These are phyloP conservation scores for Sylvicola cinctus DNA, from an alignment of 2,888 invertebrate genomes.

Conservation along the genomic window DNA sequence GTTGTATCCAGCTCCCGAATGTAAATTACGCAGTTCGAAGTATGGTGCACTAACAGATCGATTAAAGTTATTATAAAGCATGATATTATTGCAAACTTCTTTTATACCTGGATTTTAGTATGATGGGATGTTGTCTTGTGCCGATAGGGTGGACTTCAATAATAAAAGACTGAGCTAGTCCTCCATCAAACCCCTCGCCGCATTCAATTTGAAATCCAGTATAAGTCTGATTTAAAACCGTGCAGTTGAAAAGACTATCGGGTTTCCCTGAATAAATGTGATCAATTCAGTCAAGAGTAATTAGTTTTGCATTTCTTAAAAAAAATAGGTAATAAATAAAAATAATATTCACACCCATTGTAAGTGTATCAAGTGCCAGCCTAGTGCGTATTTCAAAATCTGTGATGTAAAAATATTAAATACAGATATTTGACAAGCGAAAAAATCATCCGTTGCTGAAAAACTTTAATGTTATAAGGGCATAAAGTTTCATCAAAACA, in stretches of 20 bases:
- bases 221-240: constrained; percentile 49
- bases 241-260: constrained; percentile 50
- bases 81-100: constrained; percentile 5
- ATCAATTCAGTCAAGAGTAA: background rate
- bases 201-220: constrained; percentile 53
- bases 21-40: constrained; percentile 43
- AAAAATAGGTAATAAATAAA: background rate
- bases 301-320: background rate
- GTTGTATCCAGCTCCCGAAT: constrained; percentile 46
- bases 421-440: too few relatives aligned
- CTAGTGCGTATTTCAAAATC: too few relatives aligned
- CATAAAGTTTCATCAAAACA: too few relatives aligned
- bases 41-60: constrained; percentile 28
- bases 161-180: constrained; percentile 48
- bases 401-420: too few relatives aligned
- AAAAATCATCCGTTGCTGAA: too few relatives aligned
- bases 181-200: constrained; percentile 55
- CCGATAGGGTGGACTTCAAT: constrained; percentile 43
- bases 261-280: constrained; percentile 51
- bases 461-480: too few relatives aligned
- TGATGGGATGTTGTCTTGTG: constrained; percentile 22
- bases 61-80: background rate
- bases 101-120: constrained; percentile 25
- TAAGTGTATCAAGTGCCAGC: too few relatives aligned
- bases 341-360: background rate